Conservation (phyloP, 1,140 invertebrate species). For the Drosophila pseudoananassae region DNA sequence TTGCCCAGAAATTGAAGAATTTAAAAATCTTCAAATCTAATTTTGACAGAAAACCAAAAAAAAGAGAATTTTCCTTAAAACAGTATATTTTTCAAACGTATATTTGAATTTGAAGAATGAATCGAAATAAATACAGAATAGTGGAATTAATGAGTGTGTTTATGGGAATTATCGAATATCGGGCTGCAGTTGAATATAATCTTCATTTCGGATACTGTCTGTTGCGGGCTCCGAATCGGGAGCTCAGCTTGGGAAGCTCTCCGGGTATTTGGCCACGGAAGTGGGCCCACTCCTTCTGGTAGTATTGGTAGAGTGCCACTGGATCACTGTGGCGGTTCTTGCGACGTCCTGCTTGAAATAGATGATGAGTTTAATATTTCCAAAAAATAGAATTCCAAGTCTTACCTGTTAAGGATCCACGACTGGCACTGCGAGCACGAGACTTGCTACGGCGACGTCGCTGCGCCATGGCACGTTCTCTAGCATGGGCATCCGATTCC, state of each 20-base stretch:
- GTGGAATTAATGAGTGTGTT: background rate
- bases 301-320: conserved; percentile 90
- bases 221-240: conserved; percentile 87
- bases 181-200: background rate
- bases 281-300: conserved; percentile 89
- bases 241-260: conserved; percentile 86
- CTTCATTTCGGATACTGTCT: conserved; percentile 84
- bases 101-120: conserved; percentile 2
- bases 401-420: conserved; percentile 22
- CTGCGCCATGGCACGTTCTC: background rate
- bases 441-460: conserved; percentile 31
- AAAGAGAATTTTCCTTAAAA: conserved; percentile 8
- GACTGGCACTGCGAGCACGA: conserved; percentile 36
- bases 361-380: background rate
- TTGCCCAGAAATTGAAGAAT: background rate
- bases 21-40: conserved; percentile 1
- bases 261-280: conserved; percentile 88
- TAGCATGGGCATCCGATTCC: conserved; percentile 13
- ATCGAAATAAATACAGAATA: conserved; percentile 7
- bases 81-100: conserved; percentile 14
- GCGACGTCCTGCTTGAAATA: conserved; percentile 13
- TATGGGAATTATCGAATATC: conserved; percentile 3
- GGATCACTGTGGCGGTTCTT: conserved; percentile 85
- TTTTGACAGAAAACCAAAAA: conserved; percentile 34
- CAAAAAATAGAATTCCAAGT: background rate